phyloP scores from a whole-genome alignment of 1,140 invertebrate genomes.

The Drosophila paulistorum region DNA sequence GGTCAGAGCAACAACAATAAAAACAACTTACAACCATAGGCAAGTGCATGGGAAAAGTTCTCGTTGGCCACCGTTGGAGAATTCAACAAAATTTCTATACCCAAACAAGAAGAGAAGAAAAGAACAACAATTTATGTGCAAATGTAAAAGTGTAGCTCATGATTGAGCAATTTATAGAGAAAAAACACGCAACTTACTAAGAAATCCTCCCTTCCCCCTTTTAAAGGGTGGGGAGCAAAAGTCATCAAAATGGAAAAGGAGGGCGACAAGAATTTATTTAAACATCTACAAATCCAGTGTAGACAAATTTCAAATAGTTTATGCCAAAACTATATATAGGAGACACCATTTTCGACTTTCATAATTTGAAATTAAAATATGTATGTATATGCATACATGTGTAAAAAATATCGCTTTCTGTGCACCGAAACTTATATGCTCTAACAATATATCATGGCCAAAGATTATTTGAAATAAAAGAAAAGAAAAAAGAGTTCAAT shows the following conservation, averaged over 20 bases:
- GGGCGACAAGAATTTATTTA: slow-evolving; percentile 38
- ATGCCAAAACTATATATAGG: slow-evolving; percentile 14
- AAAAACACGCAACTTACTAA: slow-evolving; percentile 44
- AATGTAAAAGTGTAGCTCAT: slow-evolving; percentile 51
- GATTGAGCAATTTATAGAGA: slow-evolving; percentile 61
- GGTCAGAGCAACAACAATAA: slow-evolving; percentile 53
- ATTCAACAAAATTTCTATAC: slow-evolving; percentile 43
- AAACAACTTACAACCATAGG: slow-evolving; percentile 18
- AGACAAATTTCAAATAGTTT: slow-evolving; percentile 1
- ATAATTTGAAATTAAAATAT: not conserved
- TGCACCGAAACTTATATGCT: too few relatives aligned
- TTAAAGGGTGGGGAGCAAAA: not conserved
- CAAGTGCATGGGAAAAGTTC: slow-evolving; percentile 60
- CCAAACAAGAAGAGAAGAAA: slow-evolving; percentile 13
- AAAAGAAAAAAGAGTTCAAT: too few relatives aligned
- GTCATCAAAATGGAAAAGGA: not conserved
- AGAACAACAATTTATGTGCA: slow-evolving; percentile 53
- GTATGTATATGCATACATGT: too few relatives aligned
- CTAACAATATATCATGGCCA: too few relatives aligned
- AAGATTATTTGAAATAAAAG: too few relatives aligned
- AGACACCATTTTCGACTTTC: slow-evolving; percentile 1
- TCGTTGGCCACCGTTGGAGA: slow-evolving; percentile 32
- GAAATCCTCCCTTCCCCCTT: too few relatives aligned
- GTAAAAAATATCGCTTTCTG: too few relatives aligned
- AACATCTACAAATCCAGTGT: slow-evolving; percentile 48